These are phyloP conservation scores for Tetraneura akinire DNA, from an alignment of 1,140 invertebrate genomes.

Conservation along the genomic window DNA sequence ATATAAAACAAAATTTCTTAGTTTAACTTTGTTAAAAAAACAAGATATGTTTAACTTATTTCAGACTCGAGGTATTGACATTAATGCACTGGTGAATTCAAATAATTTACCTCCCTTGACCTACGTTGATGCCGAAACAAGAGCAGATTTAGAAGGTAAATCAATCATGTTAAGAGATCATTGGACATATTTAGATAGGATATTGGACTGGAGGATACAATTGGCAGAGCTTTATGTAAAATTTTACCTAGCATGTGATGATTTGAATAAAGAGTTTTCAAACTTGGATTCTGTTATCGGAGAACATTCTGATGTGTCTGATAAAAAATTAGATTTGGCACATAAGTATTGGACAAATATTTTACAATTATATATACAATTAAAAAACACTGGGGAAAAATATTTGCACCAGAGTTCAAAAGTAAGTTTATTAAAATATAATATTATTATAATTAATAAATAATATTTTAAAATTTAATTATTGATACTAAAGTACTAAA, in stretches of 20 bases:
- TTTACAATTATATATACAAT: constrained; percentile 20
- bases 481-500: no score
- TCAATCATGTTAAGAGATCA: constrained; percentile 44
- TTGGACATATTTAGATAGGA: constrained; percentile 47
- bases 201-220: constrained; percentile 33
- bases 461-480: no score
- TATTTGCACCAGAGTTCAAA: constrained; percentile 40
- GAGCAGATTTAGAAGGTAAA: constrained; percentile 27
- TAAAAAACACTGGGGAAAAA: constrained; percentile 30
- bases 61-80: constrained; percentile 38
- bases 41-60: not conserved
- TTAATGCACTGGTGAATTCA: constrained; percentile 37
- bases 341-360: constrained; percentile 44
- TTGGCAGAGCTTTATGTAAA: constrained; percentile 31
- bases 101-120: constrained; percentile 30
- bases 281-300: not conserved
- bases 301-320: not conserved
- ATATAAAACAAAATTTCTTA: no score
- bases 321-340: not conserved
- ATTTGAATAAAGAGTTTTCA: constrained; percentile 34
- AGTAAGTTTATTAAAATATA: not conserved
- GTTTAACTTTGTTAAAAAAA: no score
- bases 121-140: constrained; percentile 18
- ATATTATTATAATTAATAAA: not conserved
- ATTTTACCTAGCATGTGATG: constrained; percentile 9